Conservation (phyloP, 2,797 vertebrate species). For the Notolabrus celidotus region DNA sequence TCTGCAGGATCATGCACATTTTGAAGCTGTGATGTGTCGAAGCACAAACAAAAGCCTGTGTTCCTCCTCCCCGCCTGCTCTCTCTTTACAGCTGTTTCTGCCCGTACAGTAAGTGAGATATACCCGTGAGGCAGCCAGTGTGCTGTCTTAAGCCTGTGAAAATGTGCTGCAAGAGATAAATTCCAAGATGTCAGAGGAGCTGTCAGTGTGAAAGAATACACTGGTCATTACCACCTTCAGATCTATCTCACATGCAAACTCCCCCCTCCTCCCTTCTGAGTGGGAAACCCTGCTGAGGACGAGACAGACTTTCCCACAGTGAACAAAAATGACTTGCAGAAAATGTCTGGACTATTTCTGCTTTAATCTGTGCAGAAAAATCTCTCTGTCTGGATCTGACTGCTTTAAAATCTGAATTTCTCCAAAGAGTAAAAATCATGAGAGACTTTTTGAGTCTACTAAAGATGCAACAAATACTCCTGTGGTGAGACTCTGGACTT, state of each 20-base stretch:
- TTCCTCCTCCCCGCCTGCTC: constrained; percentile 5
- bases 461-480: too few relatives aligned
- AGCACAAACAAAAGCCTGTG: constrained; percentile 63
- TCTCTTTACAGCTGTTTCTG: constrained; percentile 74
- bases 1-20: constrained; percentile 38
- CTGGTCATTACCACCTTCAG: constrained; percentile 77
- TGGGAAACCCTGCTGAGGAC: constrained; percentile 68
- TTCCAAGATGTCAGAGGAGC: constrained; percentile 82
- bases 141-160: constrained; percentile 71
- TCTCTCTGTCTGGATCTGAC: not conserved
- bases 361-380: not conserved
- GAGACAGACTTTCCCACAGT: constrained; percentile 80
- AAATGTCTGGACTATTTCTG: constrained; percentile 37
- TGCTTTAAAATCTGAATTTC: not conserved
- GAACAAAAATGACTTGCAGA: constrained; percentile 34
- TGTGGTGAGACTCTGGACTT: too few relatives aligned
- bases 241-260: constrained; percentile 67
- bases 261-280: constrained; percentile 48
- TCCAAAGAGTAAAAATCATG: too few relatives aligned
- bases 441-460: too few relatives aligned
- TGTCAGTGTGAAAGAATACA: constrained; percentile 80
- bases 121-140: constrained; percentile 41
- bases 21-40: constrained; percentile 50
- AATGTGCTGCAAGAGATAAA: constrained; percentile 78
- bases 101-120: constrained; percentile 66